These are phyloP conservation scores for Alligator mississippiensis DNA, from an alignment of 2,113 vertebrate genomes.

Conservation along the genomic window DNA sequence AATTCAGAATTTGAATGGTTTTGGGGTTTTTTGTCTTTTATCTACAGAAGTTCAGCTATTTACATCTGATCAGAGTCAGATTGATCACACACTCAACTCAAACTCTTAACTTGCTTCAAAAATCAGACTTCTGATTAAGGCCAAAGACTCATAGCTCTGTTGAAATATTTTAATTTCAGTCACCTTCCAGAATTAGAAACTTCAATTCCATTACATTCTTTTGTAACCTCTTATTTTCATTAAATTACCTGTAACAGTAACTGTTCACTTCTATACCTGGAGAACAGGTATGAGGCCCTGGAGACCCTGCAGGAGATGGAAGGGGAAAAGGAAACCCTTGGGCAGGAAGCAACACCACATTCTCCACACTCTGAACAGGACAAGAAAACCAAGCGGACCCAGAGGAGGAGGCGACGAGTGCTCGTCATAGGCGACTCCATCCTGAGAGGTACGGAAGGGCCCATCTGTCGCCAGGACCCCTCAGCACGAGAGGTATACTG, in stretches of 20 bases:
- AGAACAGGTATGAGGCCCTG: too few relatives aligned
- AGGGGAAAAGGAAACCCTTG: too few relatives aligned
- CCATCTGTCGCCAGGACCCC: too few relatives aligned
- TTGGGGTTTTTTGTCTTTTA: neutral
- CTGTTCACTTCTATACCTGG: constrained; percentile 12
- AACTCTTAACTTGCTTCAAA: neutral
- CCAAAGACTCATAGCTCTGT: neutral
- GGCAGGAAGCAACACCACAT: too few relatives aligned
- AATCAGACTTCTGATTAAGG: neutral
- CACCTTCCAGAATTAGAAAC: neutral
- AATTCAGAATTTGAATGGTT: neutral
- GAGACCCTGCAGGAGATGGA: too few relatives aligned
- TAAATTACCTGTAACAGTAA: constrained; percentile 16
- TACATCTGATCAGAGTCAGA: neutral
- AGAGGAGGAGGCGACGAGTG: too few relatives aligned
- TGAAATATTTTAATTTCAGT: neutral
- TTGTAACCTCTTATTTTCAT: constrained; percentile 17
- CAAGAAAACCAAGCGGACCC: too few relatives aligned
- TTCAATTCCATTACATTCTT: constrained; percentile 21
- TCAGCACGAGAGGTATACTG: too few relatives aligned
- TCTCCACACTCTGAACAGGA: too few relatives aligned
- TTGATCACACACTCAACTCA: neutral
- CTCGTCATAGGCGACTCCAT: too few relatives aligned
- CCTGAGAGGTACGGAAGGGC: too few relatives aligned
- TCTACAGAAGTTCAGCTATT: neutral